A percentile compares a stretch with the other conserved stretches of the same genome.
Evolutionary conservation across 2,113 vertebrate genomes (phyloP).

Genomic region (Dromiciops gliroides): DNA sequence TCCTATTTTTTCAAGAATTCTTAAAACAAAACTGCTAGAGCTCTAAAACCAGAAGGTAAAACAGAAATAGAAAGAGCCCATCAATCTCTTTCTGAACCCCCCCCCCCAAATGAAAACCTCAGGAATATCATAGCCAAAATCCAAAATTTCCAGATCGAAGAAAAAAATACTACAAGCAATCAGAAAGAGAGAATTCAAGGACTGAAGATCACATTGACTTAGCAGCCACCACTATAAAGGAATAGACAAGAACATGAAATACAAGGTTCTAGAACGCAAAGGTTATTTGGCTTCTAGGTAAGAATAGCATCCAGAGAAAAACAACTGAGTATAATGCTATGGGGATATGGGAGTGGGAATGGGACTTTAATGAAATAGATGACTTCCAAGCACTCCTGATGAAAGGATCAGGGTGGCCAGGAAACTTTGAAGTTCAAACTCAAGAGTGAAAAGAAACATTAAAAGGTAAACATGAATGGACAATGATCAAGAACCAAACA

Average conservation of each 20-base stretch:
- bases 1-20: neutral
- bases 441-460: neutral
- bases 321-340: neutral
- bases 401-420: neutral
- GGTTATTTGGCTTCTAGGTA: neutral
- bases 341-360: neutral
- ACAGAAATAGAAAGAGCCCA: neutral
- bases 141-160: neutral
- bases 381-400: neutral
- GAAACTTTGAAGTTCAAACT: neutral
- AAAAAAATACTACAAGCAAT: neutral
- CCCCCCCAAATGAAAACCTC: neutral
- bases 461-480: neutral
- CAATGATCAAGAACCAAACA: neutral
- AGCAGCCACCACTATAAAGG: neutral
- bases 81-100: neutral
- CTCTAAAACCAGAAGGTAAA: neutral
- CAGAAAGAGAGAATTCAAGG: neutral
- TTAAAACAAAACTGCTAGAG: neutral
- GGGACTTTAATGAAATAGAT: neutral
- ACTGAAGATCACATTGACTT: neutral
- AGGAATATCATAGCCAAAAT: neutral
- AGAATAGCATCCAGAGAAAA: neutral
- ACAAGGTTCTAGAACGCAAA: neutral
- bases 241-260: neutral